These are phyloP conservation scores for Drosophila orosa DNA, from an alignment of 1,140 invertebrate genomes.

Conservation along the genomic window DNA sequence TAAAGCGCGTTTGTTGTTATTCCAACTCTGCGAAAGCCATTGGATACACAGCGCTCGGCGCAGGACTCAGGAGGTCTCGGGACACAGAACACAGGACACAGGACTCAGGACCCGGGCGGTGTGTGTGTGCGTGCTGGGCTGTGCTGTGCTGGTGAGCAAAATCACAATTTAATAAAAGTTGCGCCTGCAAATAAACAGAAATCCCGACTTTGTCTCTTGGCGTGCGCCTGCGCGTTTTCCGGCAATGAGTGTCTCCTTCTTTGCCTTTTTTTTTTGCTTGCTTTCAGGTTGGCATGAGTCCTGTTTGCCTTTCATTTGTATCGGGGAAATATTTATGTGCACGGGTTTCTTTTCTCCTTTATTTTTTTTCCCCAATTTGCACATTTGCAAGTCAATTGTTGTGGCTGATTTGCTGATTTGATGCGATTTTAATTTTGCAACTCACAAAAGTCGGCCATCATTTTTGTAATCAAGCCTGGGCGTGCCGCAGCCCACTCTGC, in stretches of 20 bases:
- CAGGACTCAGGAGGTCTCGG: conserved; percentile 9
- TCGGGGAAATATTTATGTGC: conserved; percentile 29
- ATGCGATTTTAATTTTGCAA: conserved; percentile 56
- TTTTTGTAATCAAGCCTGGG: conserved; percentile 46
- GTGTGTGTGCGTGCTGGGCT: conserved; percentile 21
- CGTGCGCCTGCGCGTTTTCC: conserved; percentile 52
- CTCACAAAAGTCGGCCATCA: conserved; percentile 34
- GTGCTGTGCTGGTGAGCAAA: conserved; percentile 57
- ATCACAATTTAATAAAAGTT: conserved; percentile 82
- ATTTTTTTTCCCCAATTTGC: conserved; percentile 40
- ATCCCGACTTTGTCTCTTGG: conserved; percentile 43
- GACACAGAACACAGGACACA: background rate
- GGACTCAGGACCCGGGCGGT: conserved; percentile 3
- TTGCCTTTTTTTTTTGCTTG: conserved; percentile 3
- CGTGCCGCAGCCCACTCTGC: conserved; percentile 39
- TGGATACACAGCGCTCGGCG: conserved; percentile 49
- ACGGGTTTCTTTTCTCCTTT: background rate
- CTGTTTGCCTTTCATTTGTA: conserved; percentile 45
- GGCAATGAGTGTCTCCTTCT: conserved; percentile 32
- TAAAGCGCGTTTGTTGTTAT: conserved; percentile 82
- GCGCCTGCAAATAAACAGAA: conserved; percentile 79
- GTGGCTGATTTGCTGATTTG: conserved; percentile 58
- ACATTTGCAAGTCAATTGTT: conserved; percentile 59
- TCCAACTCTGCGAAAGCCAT: conserved; percentile 65
- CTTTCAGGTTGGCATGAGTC: conserved; percentile 21